A percentile compares a stretch with the other conserved stretches of the same genome.
Evolutionary conservation across 2,113 vertebrate genomes (phyloP).

Genomic region (Notiomystis cincta): DNA sequence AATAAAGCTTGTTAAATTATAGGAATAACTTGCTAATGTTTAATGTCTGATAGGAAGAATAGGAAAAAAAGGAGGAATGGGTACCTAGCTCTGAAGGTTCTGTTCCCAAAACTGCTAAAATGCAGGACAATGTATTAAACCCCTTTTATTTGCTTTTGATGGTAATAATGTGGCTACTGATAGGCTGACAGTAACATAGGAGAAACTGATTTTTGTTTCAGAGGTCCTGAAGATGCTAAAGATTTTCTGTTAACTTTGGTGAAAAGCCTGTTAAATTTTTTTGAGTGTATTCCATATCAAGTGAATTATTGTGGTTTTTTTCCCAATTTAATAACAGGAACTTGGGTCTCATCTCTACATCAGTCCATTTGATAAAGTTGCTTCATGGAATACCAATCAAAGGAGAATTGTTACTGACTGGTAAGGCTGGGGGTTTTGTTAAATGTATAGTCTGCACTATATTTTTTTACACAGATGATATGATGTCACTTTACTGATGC

Average conservation of each 20-base stretch:
- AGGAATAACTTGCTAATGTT: neutral
- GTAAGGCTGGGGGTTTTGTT: constrained; percentile 53
- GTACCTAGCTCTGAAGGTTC: neutral
- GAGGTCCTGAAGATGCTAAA: neutral
- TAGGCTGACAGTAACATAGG: neutral
- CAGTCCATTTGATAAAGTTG: constrained; percentile 67
- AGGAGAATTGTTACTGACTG: constrained; percentile 63
- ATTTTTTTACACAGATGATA: accelerated
- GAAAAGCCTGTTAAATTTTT: neutral
- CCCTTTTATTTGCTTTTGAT: neutral
- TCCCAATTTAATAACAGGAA: constrained; percentile 40
- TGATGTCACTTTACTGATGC: neutral
- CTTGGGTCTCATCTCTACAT: constrained; percentile 62
- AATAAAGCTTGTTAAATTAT: neutral
- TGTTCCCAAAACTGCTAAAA: neutral
- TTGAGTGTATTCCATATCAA: neutral
- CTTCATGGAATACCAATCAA: constrained; percentile 65
- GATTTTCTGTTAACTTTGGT: neutral
- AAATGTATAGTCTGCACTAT: neutral
- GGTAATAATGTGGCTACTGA: neutral
- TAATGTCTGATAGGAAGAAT: neutral
- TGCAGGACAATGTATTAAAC: neutral
- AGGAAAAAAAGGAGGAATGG: neutral
- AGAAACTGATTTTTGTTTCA: neutral
- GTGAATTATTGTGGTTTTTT: neutral